These are phyloP conservation scores for Sinosuthora webbiana DNA, from an alignment of 2,113 vertebrate species.

Conservation along the genomic window DNA sequence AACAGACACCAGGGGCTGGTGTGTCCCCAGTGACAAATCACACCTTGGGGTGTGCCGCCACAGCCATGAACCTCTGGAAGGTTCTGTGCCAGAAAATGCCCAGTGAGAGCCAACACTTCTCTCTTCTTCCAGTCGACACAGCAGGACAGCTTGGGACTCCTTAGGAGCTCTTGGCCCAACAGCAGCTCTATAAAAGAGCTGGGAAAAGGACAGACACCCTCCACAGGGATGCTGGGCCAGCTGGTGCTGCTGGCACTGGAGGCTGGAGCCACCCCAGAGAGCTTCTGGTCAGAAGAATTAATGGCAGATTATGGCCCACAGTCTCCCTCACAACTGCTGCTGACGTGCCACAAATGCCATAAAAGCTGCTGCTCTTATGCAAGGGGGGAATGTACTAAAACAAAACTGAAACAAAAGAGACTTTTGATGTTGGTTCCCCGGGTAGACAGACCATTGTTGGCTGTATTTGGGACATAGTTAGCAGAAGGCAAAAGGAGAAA, in stretches of 20 bases:
- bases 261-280: neutral
- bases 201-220: neutral
- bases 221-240: neutral
- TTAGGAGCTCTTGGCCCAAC: neutral
- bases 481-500: neutral
- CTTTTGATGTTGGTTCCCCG: neutral
- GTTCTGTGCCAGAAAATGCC: neutral
- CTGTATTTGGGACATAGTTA: neutral
- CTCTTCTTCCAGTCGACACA: neutral
- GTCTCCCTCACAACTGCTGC: neutral
- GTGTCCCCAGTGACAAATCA: neutral
- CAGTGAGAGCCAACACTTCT: accelerated
- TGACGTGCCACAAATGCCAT: accelerated
- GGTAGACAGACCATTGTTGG: neutral
- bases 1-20: neutral
- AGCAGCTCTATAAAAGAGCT: neutral
- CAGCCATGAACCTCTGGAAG: neutral
- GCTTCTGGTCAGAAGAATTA: neutral
- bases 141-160: neutral
- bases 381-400: neutral
- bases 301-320: neutral
- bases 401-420: neutral
- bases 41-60: accelerated
- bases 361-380: neutral
- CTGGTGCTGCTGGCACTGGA: neutral